phyloP scores from a whole-genome alignment of 64 coral and sea anemone species.

The Actinia tenebrosa region DNA sequence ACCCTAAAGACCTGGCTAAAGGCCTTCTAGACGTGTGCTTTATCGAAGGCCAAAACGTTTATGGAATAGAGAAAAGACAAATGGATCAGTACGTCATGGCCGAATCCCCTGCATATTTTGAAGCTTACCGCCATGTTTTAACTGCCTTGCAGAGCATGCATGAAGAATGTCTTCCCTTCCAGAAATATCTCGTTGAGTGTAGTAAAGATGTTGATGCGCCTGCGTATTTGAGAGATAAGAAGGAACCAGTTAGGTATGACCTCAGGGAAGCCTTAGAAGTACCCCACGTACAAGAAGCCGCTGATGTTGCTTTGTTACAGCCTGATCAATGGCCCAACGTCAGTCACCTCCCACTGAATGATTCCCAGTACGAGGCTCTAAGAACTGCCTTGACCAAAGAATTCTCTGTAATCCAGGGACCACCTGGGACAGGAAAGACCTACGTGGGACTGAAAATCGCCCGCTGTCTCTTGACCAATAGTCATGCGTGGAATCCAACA shows the following conservation, averaged over 20 bases:
- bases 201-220: constrained; percentile 23
- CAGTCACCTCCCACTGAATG: constrained; percentile 44
- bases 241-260: constrained; percentile 24
- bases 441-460: constrained; percentile 78
- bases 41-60: constrained; percentile 14
- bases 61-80: constrained; percentile 25
- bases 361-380: constrained; percentile 73
- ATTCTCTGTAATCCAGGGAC: constrained; percentile 87
- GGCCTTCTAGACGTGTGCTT: constrained; percentile 23
- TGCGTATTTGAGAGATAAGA: constrained; percentile 12
- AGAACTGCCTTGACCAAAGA: constrained; percentile 80
- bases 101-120: constrained; percentile 51
- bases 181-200: constrained; percentile 10
- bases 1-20: constrained; percentile 11
- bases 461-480: constrained; percentile 35
- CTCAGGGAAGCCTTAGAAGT: constrained; percentile 43
- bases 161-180: constrained; percentile 4
- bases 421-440: constrained; percentile 89
- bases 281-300: background rate
- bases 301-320: constrained; percentile 39
- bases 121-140: constrained; percentile 70
- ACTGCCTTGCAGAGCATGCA: constrained; percentile 46
- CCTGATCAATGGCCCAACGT: constrained; percentile 44
- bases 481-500: background rate
- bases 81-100: constrained; percentile 35